These are phyloP conservation scores for Stegodyphus mimosarum DNA, from an alignment of 1,140 invertebrate species.

Conservation along the genomic window DNA sequence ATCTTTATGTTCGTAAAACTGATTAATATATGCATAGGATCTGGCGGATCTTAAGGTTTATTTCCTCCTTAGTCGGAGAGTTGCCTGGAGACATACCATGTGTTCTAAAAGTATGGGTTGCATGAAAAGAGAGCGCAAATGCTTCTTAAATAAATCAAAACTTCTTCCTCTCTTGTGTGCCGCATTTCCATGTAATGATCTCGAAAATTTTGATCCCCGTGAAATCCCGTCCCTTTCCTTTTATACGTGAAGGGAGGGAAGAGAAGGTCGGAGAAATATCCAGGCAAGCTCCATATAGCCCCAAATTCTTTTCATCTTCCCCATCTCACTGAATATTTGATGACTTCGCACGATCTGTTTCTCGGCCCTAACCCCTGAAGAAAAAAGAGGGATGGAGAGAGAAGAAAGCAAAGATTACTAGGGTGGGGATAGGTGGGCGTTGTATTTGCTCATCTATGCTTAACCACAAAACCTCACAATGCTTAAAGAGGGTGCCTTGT, in stretches of 20 bases:
- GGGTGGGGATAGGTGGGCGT: neutral
- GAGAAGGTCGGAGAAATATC: neutral
- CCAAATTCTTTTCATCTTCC: conserved; percentile 17
- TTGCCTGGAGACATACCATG: no score
- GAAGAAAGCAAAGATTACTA: no score
- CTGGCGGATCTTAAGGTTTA: no score
- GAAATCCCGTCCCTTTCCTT: neutral
- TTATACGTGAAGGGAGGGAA: neutral
- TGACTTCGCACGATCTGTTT: conserved; percentile 30
- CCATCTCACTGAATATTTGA: conserved; percentile 46
- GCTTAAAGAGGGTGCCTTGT: no score
- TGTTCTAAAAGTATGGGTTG: no score
- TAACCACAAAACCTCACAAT: no score
- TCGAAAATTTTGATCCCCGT: conserved; percentile 32
- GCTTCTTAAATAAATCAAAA: conserved; percentile 50
- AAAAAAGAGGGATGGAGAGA: neutral
- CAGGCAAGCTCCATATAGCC: neutral
- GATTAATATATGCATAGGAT: no score
- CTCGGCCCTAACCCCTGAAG: neutral
- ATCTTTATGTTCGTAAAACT: no score
- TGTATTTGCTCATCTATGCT: neutral
- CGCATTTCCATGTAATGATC: conserved; percentile 54
- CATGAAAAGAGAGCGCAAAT: no score
- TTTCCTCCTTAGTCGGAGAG: no score
- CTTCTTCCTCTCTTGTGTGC: conserved; percentile 20